Percentiles rank a stretch among this genome's conserved stretches.
Evolutionary conservation across 2,113 vertebrate species (phyloP).

Genomic region (Heloderma charlesbogerti): DNA sequence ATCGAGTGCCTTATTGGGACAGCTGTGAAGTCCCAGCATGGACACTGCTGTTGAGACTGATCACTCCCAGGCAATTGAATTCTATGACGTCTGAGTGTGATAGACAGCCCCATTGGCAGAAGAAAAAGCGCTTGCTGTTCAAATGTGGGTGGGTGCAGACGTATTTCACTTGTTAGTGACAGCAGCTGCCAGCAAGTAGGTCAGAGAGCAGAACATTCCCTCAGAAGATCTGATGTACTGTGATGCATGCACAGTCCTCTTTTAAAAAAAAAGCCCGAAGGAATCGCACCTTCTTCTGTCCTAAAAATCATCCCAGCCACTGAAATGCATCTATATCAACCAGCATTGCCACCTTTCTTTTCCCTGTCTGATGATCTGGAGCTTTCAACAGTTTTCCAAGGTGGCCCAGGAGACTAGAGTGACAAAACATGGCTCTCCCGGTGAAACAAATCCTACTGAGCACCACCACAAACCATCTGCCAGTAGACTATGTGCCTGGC

Average conservation of each 20-base stretch:
- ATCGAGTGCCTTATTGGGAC: neutral
- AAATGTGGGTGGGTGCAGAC: slow-evolving; percentile 11
- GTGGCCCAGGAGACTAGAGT: neutral
- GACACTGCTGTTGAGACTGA: neutral
- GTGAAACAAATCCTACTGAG: neutral
- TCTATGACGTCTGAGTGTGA: neutral
- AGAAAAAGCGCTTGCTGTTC: neutral
- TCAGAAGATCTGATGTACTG: neutral
- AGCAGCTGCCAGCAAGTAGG: slow-evolving; percentile 6
- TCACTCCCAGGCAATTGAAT: neutral
- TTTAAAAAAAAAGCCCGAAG: neutral
- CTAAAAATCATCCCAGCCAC: neutral
- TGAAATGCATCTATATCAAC: neutral
- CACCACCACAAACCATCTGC: neutral
- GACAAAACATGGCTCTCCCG: neutral
- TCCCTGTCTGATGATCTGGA: neutral
- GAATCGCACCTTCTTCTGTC: neutral
- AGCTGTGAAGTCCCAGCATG: slow-evolving; percentile 25
- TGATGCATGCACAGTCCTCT: neutral
- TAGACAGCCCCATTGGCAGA: neutral
- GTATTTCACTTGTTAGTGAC: neutral
- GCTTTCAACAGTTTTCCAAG: neutral
- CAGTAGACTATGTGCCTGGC: neutral
- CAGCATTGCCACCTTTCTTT: neutral
- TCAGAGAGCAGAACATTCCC: neutral